Evolutionary conservation across 2,797 vertebrate genomes (phyloP).

Genomic region (Hybognathus amarus): DNA sequence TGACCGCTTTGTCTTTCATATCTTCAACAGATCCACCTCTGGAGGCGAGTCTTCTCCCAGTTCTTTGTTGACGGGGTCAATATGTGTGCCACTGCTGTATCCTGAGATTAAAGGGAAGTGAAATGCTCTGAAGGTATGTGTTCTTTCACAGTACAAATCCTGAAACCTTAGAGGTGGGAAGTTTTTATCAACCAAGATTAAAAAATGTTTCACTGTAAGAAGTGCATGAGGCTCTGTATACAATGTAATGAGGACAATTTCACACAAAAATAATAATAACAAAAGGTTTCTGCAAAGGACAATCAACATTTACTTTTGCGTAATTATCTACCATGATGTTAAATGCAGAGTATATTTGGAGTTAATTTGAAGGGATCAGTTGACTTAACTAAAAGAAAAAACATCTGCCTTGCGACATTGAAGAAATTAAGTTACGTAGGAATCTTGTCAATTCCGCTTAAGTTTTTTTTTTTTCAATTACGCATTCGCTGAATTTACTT

Average conservation of each 20-base stretch:
- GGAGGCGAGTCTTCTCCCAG: constrained; percentile 70
- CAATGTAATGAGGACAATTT: neutral
- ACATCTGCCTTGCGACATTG: too few relatives aligned
- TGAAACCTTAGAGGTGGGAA: constrained; percentile 58
- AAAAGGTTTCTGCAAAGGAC: too few relatives aligned
- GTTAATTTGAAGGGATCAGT: neutral
- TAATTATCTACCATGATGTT: neutral
- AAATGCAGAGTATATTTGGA: neutral
- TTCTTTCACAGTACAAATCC: constrained; percentile 50
- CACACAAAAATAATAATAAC: neutral
- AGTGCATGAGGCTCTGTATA: neutral
- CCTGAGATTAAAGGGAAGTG: constrained; percentile 72
- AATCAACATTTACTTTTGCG: too few relatives aligned
- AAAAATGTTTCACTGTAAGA: constrained; percentile 14
- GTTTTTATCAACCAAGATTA: constrained; percentile 31
- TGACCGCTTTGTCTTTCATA: constrained; percentile 72
- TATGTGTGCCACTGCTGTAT: constrained; percentile 55
- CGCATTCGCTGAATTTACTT: too few relatives aligned
- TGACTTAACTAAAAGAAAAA: too few relatives aligned
- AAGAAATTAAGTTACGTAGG: too few relatives aligned
- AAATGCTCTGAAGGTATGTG: constrained; percentile 73
- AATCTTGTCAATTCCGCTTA: too few relatives aligned
- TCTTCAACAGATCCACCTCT: constrained; percentile 55
- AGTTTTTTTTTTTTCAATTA: too few relatives aligned
- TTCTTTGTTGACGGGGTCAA: constrained; percentile 75